Evolutionary conservation across 1,140 invertebrate genomes (phyloP), one percentile per base, ranked within the genome.

Genomic region (Hylaeus anthracinus): DNA sequence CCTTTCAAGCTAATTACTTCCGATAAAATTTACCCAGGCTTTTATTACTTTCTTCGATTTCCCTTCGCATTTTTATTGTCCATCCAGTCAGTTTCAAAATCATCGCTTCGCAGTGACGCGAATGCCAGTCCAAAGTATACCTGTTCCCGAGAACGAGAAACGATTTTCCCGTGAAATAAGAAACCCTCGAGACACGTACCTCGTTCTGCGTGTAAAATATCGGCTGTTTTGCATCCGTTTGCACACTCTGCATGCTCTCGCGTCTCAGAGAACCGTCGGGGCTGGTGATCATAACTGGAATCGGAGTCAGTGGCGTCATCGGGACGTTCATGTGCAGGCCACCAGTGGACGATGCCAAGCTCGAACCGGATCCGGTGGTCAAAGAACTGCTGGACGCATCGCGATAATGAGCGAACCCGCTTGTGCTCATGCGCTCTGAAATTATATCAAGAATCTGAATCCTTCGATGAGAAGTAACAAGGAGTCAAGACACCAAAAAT

Each of bases 211-310:
- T 90, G 71, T 91, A 91, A 77, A 91, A 91, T 41, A 86, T 88
- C 5, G 90, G 85, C 5, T 85, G 77, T 71, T 81, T 90, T 14
- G 78, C 48, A 37, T 88, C 86, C 0, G 64, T 55, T 72, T 72
- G 63, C 9, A 51, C 10, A 9, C 69, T 85, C 48, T 86, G 85
- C 67, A 86, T 53, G 67, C 90, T 92, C 41, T 87, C 87, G n/a
- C 89, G 86, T 65, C 88, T 84, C 8, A 83, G 78, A 12, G 82
- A 90, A 48, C 90, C 90, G 15, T 92, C 90, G 1, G 91, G 90
- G 2, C 81, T 78, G n/a, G 91, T 91, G 67, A 92, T 90, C 86
- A 89, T 91, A 45, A 92, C 90, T 37, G 91, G 89, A 72, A 92
- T 92, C 26, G 91, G 90, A 9, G 82, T 69, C 37, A 83, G 26